These are phyloP conservation scores for Carterocephalus palaemon DNA, from an alignment of 2,888 invertebrate species.

Conservation along the genomic window DNA sequence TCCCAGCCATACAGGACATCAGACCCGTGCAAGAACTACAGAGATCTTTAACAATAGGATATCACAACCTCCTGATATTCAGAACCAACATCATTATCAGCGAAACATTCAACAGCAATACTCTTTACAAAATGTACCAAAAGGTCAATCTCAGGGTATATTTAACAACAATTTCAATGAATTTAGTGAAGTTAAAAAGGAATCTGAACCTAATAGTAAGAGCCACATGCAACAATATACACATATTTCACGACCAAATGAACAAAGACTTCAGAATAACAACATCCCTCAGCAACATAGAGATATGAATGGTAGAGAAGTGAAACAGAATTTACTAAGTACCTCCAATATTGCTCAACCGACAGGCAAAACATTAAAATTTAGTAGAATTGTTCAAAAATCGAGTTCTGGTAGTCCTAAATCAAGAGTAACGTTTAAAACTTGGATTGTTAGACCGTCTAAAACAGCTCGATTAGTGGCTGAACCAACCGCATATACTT, in stretches of 20 bases:
- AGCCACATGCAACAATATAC: slow-evolving; percentile 44
- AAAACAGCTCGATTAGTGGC: slow-evolving; percentile 51
- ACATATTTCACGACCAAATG: slow-evolving; percentile 38
- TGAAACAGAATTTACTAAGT: slow-evolving; percentile 69
- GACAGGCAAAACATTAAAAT: slow-evolving; percentile 60
- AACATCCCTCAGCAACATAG: slow-evolving; percentile 40
- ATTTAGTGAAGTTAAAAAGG: slow-evolving; percentile 32
- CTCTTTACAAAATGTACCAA: slow-evolving; percentile 37
- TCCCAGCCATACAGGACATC: slow-evolving; percentile 46
- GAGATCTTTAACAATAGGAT: slow-evolving; percentile 34
- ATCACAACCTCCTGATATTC: slow-evolving; percentile 39
- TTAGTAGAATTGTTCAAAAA: slow-evolving; percentile 55
- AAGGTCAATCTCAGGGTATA: slow-evolving; percentile 32
- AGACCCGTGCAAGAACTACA: slow-evolving; percentile 34
- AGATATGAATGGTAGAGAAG: slow-evolving; percentile 45
- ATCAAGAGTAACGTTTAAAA: slow-evolving; percentile 66
- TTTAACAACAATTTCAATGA: slow-evolving; percentile 38
- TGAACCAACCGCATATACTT: slow-evolving; percentile 53
- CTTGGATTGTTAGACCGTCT: slow-evolving; percentile 69
- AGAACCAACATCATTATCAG: slow-evolving; percentile 28
- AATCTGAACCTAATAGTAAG: slow-evolving; percentile 38
- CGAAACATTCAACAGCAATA: slow-evolving; percentile 40
- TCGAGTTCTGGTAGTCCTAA: slow-evolving; percentile 56
- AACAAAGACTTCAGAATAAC: slow-evolving; percentile 36
- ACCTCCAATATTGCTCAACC: slow-evolving; percentile 46